These are phyloP conservation scores for Dimorphilus gyrociliatus DNA, from an alignment of 2,888 invertebrate species.

Conservation along the genomic window DNA sequence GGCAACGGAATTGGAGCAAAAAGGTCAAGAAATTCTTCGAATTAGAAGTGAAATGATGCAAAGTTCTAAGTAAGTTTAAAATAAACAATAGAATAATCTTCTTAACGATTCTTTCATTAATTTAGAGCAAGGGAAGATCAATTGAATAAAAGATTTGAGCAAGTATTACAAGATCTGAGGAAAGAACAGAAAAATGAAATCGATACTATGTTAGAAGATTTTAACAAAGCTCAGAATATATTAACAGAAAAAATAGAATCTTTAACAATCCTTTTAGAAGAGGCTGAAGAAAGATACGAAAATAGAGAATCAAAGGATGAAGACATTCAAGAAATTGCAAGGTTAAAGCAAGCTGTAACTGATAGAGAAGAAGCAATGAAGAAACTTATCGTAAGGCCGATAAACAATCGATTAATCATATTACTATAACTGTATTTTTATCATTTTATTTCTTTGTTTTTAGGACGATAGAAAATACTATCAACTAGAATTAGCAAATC, in stretches of 20 bases:
- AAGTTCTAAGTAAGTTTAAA: too few species aligned
- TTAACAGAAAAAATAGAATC: slow-evolving; percentile 37
- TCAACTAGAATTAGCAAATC: slow-evolving; percentile 36
- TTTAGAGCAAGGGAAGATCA: slow-evolving; percentile 22
- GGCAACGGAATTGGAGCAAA: slow-evolving; percentile 20
- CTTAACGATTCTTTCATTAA: not conserved
- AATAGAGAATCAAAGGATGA: slow-evolving; percentile 33
- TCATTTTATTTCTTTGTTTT: too few species aligned
- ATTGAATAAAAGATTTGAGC: slow-evolving; percentile 42
- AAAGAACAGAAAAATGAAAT: slow-evolving; percentile 47
- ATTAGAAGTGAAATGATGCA: slow-evolving; percentile 23
- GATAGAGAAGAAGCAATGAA: slow-evolving; percentile 26
- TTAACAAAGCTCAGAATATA: slow-evolving; percentile 31
- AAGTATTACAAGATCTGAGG: slow-evolving; percentile 44
- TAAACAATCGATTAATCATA: too few species aligned
- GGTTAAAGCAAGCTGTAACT: slow-evolving; percentile 18
- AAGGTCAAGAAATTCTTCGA: slow-evolving; percentile 25
- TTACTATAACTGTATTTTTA: too few species aligned
- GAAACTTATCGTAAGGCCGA: slow-evolving; percentile 29
- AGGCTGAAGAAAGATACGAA: slow-evolving; percentile 29
- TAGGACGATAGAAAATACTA: slow-evolving; percentile 36
- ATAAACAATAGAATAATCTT: not conserved
- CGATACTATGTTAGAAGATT: slow-evolving; percentile 27
- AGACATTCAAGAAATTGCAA: slow-evolving; percentile 30
- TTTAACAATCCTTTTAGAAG: too few species aligned